Evolutionary conservation across 2,888 invertebrate species (phyloP), one percentile per base, ranked within the genome.

Genomic region (Hipparchia sbordonii): DNA sequence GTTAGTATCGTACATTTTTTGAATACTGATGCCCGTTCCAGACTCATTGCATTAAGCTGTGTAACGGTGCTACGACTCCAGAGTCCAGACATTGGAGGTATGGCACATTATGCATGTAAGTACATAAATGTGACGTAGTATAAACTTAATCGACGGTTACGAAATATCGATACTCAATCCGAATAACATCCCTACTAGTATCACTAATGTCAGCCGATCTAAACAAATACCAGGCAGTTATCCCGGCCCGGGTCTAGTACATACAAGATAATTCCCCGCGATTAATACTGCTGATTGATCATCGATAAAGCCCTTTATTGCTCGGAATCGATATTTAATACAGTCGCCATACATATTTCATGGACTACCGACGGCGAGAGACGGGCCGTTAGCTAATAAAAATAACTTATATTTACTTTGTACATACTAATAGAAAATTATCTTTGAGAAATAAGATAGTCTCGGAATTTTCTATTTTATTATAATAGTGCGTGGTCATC

Each of bases 281-380:
- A 5, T 51, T n/a, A 52, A 71, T 68, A 68, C 45, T 65, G 23
- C 52, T 70, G 69, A 71, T 67, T 59, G 70, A 67, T 71, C 63
- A 73, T 73, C 71, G 70, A 66, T 52, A 33, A 66, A 66, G 33
- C 48, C 54, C 54, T 66, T 54, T 54, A 66, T 54, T 52, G 66
- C 66, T 54, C 39, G 39, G 54, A 54, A 54, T 66, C 66, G 66
- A 66, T 54, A 45, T 45, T 66, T 54, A 66, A 56, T 54, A 45
- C 39, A 54, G 66, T 66, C 66, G n/a, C n/a, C 13, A 9, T 54
- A 39, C 54, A 66, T 66, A 66, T 66, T 54, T 66, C 54, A 54
- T 56, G 12, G 39, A 33, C 54, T 66, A 39, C 66, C 66, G 54
- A 39, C 54, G 45, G 13, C 66, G 54, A 51, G 66, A 13, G 51